Conservation (phyloP, 2,113 vertebrate species). For the Dromaius novaehollandiae region DNA sequence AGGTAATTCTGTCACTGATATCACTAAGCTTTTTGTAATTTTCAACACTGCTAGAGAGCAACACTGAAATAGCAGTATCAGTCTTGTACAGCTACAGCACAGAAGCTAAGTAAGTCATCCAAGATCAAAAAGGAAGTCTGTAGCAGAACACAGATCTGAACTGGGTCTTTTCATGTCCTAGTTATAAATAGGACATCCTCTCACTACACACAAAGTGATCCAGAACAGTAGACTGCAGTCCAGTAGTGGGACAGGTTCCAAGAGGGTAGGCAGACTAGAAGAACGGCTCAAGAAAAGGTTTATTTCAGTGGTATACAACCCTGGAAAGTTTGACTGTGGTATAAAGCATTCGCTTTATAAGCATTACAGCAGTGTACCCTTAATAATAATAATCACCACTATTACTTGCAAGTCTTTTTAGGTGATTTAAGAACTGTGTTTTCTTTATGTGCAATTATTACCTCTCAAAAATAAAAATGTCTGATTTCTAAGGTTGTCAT, state of each 20-base stretch:
- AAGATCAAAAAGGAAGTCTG: neutral
- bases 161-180: neutral
- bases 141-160: neutral
- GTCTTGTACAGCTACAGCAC: neutral
- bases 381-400: neutral
- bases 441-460: neutral
- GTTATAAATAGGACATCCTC: neutral
- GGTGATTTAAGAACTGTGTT: neutral
- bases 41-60: neutral
- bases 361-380: neutral
- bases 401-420: neutral
- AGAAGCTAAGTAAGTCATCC: neutral
- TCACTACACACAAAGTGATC: neutral
- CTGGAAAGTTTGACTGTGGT: neutral
- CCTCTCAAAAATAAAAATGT: neutral
- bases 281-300: neutral
- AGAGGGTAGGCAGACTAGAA: neutral
- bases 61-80: neutral
- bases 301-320: neutral
- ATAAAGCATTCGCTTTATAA: neutral
- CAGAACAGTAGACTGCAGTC: neutral
- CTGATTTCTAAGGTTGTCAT: neutral
- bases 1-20: neutral
- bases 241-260: neutral
- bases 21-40: neutral